These are phyloP conservation scores for Zaprionus ornatus DNA, from an alignment of 1,140 invertebrate species.

Conservation along the genomic window DNA sequence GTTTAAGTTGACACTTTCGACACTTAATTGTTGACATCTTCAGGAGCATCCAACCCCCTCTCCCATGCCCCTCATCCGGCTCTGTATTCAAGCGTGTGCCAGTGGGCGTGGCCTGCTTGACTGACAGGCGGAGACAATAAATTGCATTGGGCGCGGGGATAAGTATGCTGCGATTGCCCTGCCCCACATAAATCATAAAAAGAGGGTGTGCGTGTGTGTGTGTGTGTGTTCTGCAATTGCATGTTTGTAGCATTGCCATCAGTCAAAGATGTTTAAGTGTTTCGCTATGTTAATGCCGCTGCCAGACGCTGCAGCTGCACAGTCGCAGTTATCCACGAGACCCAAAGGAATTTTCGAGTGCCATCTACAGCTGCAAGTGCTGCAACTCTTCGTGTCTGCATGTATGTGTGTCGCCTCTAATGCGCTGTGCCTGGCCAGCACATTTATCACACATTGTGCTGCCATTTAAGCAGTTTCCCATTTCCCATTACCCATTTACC, in stretches of 20 bases:
- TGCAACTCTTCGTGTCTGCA: slow-evolving; percentile 19
- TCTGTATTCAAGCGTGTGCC: background rate
- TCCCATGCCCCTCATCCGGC: background rate
- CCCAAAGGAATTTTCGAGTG: slow-evolving; percentile 73
- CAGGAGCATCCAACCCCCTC: background rate
- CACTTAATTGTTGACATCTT: slow-evolving; percentile 61
- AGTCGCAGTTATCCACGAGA: slow-evolving; percentile 52
- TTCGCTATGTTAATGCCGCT: slow-evolving; percentile 70
- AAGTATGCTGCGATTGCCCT: slow-evolving; percentile 56
- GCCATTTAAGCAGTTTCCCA: slow-evolving; percentile 59
- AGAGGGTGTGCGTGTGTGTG: slow-evolving; percentile 20
- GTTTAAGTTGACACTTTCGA: slow-evolving; percentile 63
- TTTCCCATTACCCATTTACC: slow-evolving; percentile 49
- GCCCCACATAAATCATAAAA: slow-evolving; percentile 62
- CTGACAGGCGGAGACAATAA: slow-evolving; percentile 41
- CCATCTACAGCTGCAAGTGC: slow-evolving; percentile 75
- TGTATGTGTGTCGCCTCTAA: slow-evolving; percentile 34
- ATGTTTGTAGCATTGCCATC: slow-evolving; percentile 60
- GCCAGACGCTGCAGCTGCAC: slow-evolving; percentile 20
- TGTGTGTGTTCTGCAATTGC: slow-evolving; percentile 46
- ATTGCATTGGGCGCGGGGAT: slow-evolving; percentile 57
- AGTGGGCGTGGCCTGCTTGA: background rate
- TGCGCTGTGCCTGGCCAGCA: slow-evolving; percentile 55
- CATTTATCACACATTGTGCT: slow-evolving; percentile 76
- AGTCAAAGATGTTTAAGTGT: slow-evolving; percentile 77